Conservation (phyloP, 2,888 invertebrate species). For the Deilephila porcellus region DNA sequence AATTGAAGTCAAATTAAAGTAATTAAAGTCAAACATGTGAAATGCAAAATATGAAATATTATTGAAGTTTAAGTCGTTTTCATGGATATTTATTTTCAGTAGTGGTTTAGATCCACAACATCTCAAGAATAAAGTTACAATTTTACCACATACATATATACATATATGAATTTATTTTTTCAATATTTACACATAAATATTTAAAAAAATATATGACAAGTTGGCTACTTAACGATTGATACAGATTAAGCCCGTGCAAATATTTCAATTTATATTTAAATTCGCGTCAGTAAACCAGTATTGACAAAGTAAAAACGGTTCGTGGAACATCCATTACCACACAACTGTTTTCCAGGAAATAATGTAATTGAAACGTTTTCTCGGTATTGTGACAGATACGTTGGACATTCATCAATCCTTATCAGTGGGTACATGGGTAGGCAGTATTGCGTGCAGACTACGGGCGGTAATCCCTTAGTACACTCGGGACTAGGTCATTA, state of each 20-base stretch:
- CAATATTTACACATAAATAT: too few relatives aligned
- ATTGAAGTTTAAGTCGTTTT: too few relatives aligned
- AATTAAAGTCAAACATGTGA: too few relatives aligned
- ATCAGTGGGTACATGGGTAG: conserved; percentile 20
- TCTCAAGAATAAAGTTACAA: too few relatives aligned
- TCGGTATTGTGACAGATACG: background rate
- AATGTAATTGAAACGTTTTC: background rate
- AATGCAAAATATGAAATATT: too few relatives aligned
- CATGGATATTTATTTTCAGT: too few relatives aligned
- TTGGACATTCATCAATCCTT: conserved; percentile 24
- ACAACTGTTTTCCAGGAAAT: background rate
- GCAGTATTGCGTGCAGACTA: conserved; percentile 21
- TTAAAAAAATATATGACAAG: too few relatives aligned
- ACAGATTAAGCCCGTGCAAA: background rate
- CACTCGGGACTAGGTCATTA: conserved; percentile 28
- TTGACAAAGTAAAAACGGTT: background rate
- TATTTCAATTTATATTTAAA: background rate
- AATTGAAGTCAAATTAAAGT: too few relatives aligned
- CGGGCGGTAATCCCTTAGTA: conserved; percentile 26
- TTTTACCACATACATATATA: too few relatives aligned
- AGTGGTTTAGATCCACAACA: too few relatives aligned
- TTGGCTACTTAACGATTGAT: too few relatives aligned
- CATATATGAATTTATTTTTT: too few relatives aligned
- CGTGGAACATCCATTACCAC: background rate
- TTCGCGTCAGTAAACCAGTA: background rate